These are phyloP conservation scores for Folsomia candida DNA, from an alignment of 2,888 invertebrate genomes.

Conservation along the genomic window DNA sequence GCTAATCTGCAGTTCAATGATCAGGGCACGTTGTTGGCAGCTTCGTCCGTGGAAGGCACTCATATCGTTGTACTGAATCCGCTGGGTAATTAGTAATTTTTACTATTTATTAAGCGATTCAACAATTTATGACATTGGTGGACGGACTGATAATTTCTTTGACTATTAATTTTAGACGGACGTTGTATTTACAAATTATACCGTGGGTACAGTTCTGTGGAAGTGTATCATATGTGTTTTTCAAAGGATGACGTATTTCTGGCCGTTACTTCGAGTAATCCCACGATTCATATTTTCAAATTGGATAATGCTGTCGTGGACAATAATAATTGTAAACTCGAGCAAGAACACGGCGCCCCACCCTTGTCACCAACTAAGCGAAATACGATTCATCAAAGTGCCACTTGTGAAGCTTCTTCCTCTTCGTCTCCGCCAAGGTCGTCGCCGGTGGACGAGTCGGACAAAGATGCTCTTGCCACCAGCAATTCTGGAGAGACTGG, in stretches of 20 bases:
- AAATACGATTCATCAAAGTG: too few species aligned
- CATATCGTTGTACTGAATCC: not conserved
- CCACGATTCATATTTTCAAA: conserved; percentile 3
- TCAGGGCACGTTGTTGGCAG: not conserved
- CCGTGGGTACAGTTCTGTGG: not conserved
- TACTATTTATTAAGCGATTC: too few species aligned
- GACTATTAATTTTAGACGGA: conserved; percentile 5
- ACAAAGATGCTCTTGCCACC: too few species aligned
- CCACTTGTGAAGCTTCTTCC: not conserved
- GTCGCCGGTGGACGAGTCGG: not conserved
- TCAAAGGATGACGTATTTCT: not conserved
- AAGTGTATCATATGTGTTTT: not conserved
- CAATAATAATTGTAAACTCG: not conserved
- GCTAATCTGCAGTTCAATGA: not conserved
- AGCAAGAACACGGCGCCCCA: not conserved
- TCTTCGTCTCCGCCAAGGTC: not conserved
- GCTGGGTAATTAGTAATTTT: not conserved
- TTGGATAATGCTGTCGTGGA: not conserved
- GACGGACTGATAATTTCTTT: too few species aligned
- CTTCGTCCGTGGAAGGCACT: not conserved
- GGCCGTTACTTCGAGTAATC: not conserved
- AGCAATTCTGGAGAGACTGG: too few species aligned
- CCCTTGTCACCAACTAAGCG: not conserved
- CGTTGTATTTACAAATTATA: not conserved
- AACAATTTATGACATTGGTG: too few species aligned